A percentile compares a stretch with the other conserved stretches of the same genome.
Conservation (phyloP, 2,113 vertebrate genomes). For the Mormyrus iriodes region DNA sequence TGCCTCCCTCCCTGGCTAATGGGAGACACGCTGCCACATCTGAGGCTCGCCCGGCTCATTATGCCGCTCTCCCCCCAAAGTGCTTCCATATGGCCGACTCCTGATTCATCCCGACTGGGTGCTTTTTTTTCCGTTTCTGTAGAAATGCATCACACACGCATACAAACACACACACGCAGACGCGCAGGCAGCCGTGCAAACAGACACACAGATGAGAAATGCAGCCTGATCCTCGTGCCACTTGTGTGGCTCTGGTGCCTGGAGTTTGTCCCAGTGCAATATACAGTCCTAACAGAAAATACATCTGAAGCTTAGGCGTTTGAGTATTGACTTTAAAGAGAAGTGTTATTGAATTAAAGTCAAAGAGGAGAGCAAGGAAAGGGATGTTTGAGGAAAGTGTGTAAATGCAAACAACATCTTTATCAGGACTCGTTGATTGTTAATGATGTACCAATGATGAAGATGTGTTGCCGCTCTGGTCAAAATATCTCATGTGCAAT, state of each 20-base stretch:
- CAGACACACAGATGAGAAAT: neutral
- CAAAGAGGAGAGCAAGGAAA: neutral
- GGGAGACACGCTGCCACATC: conserved; percentile 58
- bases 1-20: conserved; percentile 47
- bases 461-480: neutral
- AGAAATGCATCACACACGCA: conserved; percentile 70
- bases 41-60: conserved; percentile 81
- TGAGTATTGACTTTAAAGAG: conserved; percentile 5
- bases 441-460: neutral
- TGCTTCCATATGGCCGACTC: conserved; percentile 98
- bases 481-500: neutral
- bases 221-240: neutral
- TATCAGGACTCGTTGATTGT: neutral
- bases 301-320: neutral
- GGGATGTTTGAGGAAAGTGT: neutral
- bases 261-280: conserved; percentile 14
- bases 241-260: conserved; percentile 17
- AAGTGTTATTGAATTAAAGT: neutral
- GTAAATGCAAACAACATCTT: neutral
- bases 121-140: conserved; percentile 50
- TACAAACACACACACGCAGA: neutral
- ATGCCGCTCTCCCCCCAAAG: conserved; percentile 80
- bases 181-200: neutral
- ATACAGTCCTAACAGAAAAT: conserved; percentile 14
- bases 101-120: conserved; percentile 83